Percentiles rank a stretch among this genome's conserved stretches.
These are phyloP conservation scores for Eurois occulta DNA, from an alignment of 2,888 invertebrate species.

Conservation along the genomic window DNA sequence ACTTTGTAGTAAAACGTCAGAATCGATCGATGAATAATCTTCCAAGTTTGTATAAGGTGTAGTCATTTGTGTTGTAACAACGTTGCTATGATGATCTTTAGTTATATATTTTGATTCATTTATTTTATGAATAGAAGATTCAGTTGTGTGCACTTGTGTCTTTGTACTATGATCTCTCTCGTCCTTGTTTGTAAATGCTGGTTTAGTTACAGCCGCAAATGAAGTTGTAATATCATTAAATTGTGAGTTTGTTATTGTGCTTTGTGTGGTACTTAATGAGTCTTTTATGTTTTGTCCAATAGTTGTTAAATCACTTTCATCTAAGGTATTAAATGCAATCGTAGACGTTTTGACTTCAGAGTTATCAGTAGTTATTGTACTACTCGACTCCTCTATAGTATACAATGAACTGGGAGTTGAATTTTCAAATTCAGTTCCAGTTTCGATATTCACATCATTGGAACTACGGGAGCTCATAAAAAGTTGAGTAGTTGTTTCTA, in stretches of 20 bases:
- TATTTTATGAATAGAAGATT: slow-evolving; percentile 34
- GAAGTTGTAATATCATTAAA: slow-evolving; percentile 17
- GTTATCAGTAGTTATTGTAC: slow-evolving; percentile 1
- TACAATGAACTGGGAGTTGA: slow-evolving; percentile 7
- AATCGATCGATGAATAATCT: slow-evolving; percentile 71
- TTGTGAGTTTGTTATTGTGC: slow-evolving; percentile 9
- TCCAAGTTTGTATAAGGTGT: slow-evolving; percentile 60
- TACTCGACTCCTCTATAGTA: slow-evolving; percentile 18
- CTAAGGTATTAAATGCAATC: background rate
- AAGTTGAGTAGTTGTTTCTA: slow-evolving; percentile 25
- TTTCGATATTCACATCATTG: background rate
- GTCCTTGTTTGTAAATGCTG: slow-evolving; percentile 5
- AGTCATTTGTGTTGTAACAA: slow-evolving; percentile 62
- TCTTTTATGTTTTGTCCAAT: slow-evolving; percentile 6
- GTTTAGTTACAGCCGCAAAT: slow-evolving; percentile 7
- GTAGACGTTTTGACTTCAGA: slow-evolving; percentile 28
- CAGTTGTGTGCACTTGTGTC: slow-evolving; percentile 39
- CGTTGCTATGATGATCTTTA: slow-evolving; percentile 38
- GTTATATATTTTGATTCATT: slow-evolving; percentile 41
- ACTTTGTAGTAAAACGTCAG: slow-evolving; percentile 80
- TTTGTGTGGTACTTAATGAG: slow-evolving; percentile 8
- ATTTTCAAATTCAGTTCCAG: slow-evolving; percentile 11
- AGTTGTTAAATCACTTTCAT: slow-evolving; percentile 4
- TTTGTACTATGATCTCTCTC: slow-evolving; percentile 37
- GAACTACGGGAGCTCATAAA: slow-evolving; percentile 10